Base-by-base conservation (phyloP, 2,113 vertebrate genomes). In the Ageneiosus marmoratus region DNA sequence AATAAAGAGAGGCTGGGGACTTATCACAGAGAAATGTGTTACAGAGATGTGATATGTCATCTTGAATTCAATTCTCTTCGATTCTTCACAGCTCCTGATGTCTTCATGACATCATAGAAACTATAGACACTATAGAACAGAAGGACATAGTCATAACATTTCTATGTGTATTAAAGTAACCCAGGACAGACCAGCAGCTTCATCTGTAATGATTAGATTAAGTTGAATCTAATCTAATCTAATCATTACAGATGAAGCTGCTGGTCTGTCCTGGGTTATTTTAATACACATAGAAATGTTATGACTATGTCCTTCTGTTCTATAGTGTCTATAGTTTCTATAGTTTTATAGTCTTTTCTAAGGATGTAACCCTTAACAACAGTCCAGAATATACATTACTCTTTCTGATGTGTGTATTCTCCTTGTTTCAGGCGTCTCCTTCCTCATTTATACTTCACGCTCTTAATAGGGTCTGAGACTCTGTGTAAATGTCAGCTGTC, bases 401-500 rank as follows among this genome's bases (percentile, higher is more conserved):
- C 50, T 11, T 75, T 50, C 46, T 48, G 69, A 48, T n/a, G 18
- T 22, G 37, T 41, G 65, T 24, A 12, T 18, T 48, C 10, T 48
- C 41, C 29, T 48, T 56, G 22, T 41, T 1, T 56, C 63, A 83
- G 50, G 10, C 22, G 3, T 50, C 58, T 75, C 34, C 56, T 56
- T 84, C 51, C 82, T 81, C 79, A 72, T 83, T 77, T 62, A 34
- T 55, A 46, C 79, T 69, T 76, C 56, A 51, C 70, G 34, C 82
- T 82, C 79, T 75, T 84, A 84, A 75, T 37, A n/a, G 75, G 81
- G 79, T 79, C 79, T 84, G 53, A 87, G 86, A 79, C 70, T 60
- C 50, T 29, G 62, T 34, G 77, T 60, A 92, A 93, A 92, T 88
- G 83, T 90, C 90, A 89, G 76, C 87, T 89, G 89, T 91, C 86